Conservation (phyloP, 2,888 invertebrate species). For the Metalampra italica region DNA sequence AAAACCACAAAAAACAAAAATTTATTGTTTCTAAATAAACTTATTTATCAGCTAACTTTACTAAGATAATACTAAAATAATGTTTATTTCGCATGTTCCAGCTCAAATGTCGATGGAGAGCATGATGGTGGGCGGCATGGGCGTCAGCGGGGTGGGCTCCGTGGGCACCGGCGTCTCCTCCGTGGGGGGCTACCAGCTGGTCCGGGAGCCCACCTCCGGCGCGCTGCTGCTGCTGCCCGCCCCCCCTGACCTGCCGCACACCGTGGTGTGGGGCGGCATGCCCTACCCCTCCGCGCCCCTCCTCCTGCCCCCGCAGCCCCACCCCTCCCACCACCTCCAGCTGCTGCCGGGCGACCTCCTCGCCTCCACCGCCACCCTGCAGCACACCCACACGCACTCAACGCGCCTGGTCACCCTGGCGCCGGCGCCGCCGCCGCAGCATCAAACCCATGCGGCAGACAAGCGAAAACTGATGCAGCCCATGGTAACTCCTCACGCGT, state of each 20-base stretch:
- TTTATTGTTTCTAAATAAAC: too few species aligned
- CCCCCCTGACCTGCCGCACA: constrained; percentile 83
- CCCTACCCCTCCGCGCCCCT: constrained; percentile 64
- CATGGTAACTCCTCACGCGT: constrained; percentile 66
- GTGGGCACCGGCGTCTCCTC: constrained; percentile 76
- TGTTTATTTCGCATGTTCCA: constrained; percentile 55
- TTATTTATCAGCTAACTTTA: too few species aligned
- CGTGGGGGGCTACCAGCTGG: constrained; percentile 90
- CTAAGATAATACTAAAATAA: too few species aligned
- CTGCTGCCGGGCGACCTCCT: constrained; percentile 82
- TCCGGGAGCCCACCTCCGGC: constrained; percentile 91
- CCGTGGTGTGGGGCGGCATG: constrained; percentile 87
- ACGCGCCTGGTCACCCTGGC: constrained; percentile 82
- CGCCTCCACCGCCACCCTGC: constrained; percentile 80
- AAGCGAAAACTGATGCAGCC: constrained; percentile 73
- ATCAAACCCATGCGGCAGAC: constrained; percentile 43
- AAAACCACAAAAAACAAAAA: too few species aligned
- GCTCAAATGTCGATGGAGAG: constrained; percentile 86
- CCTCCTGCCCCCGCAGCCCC: constrained; percentile 67
- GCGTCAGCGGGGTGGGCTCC: constrained; percentile 84
- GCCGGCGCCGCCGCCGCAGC: constrained; percentile 72
- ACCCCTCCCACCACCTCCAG: constrained; percentile 81
- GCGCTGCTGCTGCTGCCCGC: constrained; percentile 89
- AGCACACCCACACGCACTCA: constrained; percentile 84
- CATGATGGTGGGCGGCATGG: constrained; percentile 82